Conservation (phyloP, 2,113 vertebrate genomes). For the Potamarius usumacintae region DNA sequence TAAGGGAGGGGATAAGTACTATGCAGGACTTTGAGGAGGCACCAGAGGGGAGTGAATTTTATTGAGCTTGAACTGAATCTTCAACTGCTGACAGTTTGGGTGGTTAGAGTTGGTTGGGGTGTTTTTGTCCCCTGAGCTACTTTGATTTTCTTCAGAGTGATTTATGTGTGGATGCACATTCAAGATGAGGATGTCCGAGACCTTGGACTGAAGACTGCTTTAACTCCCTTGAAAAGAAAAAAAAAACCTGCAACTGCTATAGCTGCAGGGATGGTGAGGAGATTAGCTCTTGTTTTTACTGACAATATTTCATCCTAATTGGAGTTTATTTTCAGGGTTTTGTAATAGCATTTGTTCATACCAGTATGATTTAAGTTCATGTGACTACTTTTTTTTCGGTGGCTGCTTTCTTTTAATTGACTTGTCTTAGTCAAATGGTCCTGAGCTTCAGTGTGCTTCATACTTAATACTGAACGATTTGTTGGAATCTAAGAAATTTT, state of each 20-base stretch:
- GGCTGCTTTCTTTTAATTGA: not conserved
- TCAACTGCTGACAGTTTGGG: not conserved
- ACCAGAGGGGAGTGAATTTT: no score
- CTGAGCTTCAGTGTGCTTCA: conserved; percentile 5
- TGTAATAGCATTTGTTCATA: not conserved
- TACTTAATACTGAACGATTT: not conserved
- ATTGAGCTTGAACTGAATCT: not conserved
- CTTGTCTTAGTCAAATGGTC: not conserved
- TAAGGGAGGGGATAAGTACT: not conserved
- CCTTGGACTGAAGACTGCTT: not conserved
- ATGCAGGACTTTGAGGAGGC: not conserved
- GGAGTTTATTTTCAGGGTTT: not conserved
- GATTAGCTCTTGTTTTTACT: not conserved
- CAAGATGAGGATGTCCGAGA: not conserved
- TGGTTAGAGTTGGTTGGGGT: not conserved
- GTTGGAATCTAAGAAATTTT: not conserved
- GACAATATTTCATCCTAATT: not conserved
- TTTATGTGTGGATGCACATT: not conserved
- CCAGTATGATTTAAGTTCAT: not conserved
- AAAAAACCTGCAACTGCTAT: not conserved
- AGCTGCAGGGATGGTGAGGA: not conserved
- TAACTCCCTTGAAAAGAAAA: not conserved
- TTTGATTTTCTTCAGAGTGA: not conserved
- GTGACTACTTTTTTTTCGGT: not conserved
- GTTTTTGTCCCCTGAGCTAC: not conserved